phyloP scores from a whole-genome alignment of 2,888 invertebrate genomes.

The Trilocha varians region DNA sequence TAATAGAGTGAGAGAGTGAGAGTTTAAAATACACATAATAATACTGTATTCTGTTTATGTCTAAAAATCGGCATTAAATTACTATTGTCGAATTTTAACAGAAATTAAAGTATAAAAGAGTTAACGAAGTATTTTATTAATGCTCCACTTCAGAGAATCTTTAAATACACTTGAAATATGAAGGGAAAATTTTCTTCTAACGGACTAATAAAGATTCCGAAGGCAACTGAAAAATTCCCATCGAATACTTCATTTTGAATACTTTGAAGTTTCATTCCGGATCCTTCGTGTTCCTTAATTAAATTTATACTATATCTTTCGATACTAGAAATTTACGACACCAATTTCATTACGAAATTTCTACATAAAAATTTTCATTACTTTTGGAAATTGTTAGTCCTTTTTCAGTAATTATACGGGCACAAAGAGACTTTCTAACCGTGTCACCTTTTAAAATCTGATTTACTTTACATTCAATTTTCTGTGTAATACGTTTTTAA shows the following conservation, averaged over 20 bases:
- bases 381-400: too few relatives aligned
- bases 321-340: neutral
- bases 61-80: too few relatives aligned
- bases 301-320: constrained; percentile 2
- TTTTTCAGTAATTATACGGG: too few relatives aligned
- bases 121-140: too few relatives aligned
- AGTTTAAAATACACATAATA: too few relatives aligned
- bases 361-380: neutral
- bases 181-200: neutral
- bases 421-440: neutral
- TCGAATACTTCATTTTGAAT: constrained; percentile 9
- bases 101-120: too few relatives aligned
- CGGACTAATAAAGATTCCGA: constrained; percentile 9
- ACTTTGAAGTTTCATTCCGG: constrained; percentile 8
- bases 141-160: neutral
- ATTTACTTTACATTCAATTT: neutral
- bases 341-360: neutral
- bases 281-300: constrained; percentile 9
- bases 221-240: constrained; percentile 10
- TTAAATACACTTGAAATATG: constrained; percentile 1
- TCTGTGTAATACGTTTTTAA: constrained; percentile 1
- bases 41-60: too few relatives aligned
- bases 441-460: neutral
- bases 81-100: too few relatives aligned
- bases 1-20: too few relatives aligned